Base-by-base conservation (phyloP, 2,888 invertebrate species). In the Dascillus cervinus region DNA sequence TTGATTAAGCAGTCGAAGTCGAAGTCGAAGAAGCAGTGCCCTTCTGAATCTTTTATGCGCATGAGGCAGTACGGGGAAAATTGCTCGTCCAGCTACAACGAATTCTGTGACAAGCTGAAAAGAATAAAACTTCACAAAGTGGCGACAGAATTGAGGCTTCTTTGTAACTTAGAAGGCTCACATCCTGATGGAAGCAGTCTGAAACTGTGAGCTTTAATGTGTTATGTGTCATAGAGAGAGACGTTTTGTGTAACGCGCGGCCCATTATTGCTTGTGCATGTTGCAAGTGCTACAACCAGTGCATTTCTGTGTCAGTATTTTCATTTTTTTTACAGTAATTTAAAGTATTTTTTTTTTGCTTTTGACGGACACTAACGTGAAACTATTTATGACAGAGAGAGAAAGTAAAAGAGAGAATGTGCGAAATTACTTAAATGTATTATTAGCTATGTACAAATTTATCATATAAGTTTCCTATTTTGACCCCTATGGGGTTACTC, bases 401-500 rank as follows among this genome's bases (percentile, higher is more conserved):
- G n/a, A n/a, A n/a, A n/a, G n/a, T n/a, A n/a, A n/a, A n/a, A n/a
- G n/a, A n/a, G n/a, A 12, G 24, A 12, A 24, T 24, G 11, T 24
- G 9, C 13, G 8, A 17, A 17, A 17, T 34, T 34, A 38, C 26
- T 53, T 47, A n/a, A 47, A 43, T 50, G 43, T 53, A 49, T 54
- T 50, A 48, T 49, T 50, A 41, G 43, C 43, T 39, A 42, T 47
- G 41, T 54, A 53, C 51, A 51, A 47, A 54, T 53, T 49, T 56
- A 52, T 54, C 47, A 50, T 47, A 49, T 43, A 55, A 55, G 52
- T 52, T 49, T 46, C 50, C 54, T 49, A 47, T 48, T 53, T 58
- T 56, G 43, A 56, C 58, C 60, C 58, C 59, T 51, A 55, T 58
- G 58, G 58, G 58, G 60, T 56, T 42, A n/a, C n/a, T n/a, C n/a